Conservation (phyloP, 2,888 invertebrate species). For the Drosophila gaucha region DNA sequence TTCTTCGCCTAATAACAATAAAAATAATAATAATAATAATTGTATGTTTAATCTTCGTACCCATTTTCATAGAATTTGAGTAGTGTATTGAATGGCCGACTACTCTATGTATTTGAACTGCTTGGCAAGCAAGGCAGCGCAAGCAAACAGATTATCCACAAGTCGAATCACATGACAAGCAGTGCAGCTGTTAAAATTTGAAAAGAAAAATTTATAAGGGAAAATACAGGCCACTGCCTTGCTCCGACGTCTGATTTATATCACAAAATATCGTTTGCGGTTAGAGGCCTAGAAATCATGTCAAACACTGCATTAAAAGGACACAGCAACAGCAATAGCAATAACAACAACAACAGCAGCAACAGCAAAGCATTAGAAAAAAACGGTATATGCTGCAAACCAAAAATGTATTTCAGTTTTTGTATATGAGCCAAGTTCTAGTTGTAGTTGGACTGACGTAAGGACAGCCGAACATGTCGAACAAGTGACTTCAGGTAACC, state of each 20-base stretch:
- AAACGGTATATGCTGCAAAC: slow-evolving; percentile 62
- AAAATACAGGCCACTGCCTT: not conserved
- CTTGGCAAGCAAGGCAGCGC: not conserved
- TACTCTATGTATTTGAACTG: not conserved
- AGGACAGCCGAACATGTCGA: slow-evolving; percentile 2
- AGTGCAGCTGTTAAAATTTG: slow-evolving; percentile 3
- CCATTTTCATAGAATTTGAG: too few relatives aligned
- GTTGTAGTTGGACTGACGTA: slow-evolving; percentile 14
- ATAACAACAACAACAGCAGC: slow-evolving; percentile 18
- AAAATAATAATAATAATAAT: too few relatives aligned
- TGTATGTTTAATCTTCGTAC: too few relatives aligned
- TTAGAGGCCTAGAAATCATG: slow-evolving; percentile 47
- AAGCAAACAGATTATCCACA: not conserved
- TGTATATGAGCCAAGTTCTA: slow-evolving; percentile 16
- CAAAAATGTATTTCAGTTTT: slow-evolving; percentile 78
- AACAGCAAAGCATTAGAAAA: slow-evolving; percentile 36
- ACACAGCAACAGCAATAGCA: slow-evolving; percentile 17
- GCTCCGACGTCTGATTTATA: not conserved
- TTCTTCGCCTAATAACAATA: too few relatives aligned
- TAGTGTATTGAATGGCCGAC: not conserved
- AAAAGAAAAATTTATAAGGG: not conserved
- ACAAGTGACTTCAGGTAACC: slow-evolving; percentile 30
- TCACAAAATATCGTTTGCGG: slow-evolving; percentile 65
- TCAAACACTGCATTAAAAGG: slow-evolving; percentile 69
- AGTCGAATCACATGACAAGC: not conserved